Percentiles rank a stretch among this genome's conserved stretches.
Evolutionary conservation across 2,888 invertebrate species (phyloP).

Genomic region (Aphodius granarius): DNA sequence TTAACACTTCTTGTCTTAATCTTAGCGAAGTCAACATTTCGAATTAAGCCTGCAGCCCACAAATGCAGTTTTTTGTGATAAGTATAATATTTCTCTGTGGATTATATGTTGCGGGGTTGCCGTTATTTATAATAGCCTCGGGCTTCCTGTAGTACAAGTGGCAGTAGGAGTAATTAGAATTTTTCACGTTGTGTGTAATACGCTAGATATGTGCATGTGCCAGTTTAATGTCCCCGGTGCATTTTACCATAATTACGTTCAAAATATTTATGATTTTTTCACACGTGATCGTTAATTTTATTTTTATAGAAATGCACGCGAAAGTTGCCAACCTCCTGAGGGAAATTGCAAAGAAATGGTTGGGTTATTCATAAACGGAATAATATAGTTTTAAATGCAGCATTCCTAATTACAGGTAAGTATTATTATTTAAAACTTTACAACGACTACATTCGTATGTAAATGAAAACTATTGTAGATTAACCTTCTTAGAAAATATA

Average conservation of each 20-base stretch:
- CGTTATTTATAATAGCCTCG: constrained; percentile 1
- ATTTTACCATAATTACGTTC: constrained; percentile 24
- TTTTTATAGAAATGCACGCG: constrained; percentile 25
- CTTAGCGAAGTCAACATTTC: neutral
- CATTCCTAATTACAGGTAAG: neutral
- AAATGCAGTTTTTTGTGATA: neutral
- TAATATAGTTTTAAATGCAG: neutral
- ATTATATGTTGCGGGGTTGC: neutral
- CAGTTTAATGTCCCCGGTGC: constrained; percentile 23
- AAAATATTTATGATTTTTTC: constrained; percentile 29
- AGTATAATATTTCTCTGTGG: neutral
- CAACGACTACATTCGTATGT: too few species aligned
- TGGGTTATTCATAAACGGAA: neutral
- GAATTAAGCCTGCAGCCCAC: neutral
- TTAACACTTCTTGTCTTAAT: neutral
- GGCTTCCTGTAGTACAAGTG: neutral
- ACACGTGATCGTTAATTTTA: constrained; percentile 27
- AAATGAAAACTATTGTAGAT: too few species aligned
- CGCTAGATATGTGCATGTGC: constrained; percentile 13
- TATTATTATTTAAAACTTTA: too few species aligned
- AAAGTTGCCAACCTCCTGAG: neutral
- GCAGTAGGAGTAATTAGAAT: constrained; percentile 7
- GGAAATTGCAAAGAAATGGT: neutral
- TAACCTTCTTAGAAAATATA: too few species aligned
- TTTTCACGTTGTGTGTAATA: constrained; percentile 4